phyloP scores from a whole-genome alignment of 2,113 vertebrate species.

The Coregonus clupeaformis region DNA sequence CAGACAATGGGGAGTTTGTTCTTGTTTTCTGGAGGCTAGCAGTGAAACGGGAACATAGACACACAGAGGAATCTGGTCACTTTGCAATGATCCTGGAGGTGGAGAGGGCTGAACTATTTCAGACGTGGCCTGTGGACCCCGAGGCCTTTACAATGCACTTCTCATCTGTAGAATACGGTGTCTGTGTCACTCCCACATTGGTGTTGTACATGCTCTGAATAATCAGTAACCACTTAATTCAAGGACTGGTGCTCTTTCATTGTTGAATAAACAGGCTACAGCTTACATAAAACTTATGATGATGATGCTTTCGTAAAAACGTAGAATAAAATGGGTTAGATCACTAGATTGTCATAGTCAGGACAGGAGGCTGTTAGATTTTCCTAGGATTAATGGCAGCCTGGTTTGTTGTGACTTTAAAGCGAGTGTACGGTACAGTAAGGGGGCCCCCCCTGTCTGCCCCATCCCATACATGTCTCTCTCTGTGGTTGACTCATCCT shows the following conservation, averaged over 20 bases:
- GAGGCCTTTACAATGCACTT: constrained; percentile 10
- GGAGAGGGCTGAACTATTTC: constrained; percentile 40
- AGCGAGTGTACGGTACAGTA: not conserved
- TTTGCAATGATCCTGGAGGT: constrained; percentile 51
- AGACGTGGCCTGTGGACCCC: constrained; percentile 33
- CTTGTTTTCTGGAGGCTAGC: constrained; percentile 26
- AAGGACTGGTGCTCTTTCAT: constrained; percentile 14
- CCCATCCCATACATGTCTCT: constrained; percentile 12
- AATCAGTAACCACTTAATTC: not conserved
- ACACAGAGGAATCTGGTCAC: constrained; percentile 52
- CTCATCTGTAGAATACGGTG: constrained; percentile 27
- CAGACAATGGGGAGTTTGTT: constrained; percentile 60
- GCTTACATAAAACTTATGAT: not conserved
- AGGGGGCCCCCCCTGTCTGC: too few relatives aligned
- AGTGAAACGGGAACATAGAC: constrained; percentile 25
- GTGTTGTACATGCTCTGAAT: constrained; percentile 11
- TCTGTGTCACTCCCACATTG: constrained; percentile 20
- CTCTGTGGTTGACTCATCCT: constrained; percentile 12
- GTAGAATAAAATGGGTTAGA: not conserved
- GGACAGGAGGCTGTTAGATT: not conserved
- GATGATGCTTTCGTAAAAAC: not conserved
- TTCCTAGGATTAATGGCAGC: not conserved
- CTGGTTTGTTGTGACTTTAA: not conserved
- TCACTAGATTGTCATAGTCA: not conserved
- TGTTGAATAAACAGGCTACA: constrained; percentile 11